Evolutionary conservation across 2,113 vertebrate species (phyloP), one percentile per base, ranked within the genome.

Genomic region (Alces alces): DNA sequence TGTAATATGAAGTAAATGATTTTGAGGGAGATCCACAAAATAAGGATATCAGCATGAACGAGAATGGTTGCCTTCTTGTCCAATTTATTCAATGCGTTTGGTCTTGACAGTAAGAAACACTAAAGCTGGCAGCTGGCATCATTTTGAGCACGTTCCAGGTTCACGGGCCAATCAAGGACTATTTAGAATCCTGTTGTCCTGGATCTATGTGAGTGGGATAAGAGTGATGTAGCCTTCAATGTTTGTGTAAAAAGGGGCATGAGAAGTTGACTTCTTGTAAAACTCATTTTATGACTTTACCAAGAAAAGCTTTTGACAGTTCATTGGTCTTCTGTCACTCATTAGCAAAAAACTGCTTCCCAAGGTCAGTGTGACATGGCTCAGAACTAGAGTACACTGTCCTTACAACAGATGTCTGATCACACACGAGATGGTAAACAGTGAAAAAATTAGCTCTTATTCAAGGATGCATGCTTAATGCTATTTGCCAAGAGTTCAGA

Each of bases 321-420:
- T 83, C 52, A 23, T 86, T 84, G 50, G 84, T 83, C 96, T 94
- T 96, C 50, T 80, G 43, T 50, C 93, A 79, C 43, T 97, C 80
- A 86, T 94, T 95, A 97, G 39, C 80, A 88, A 89, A 93, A 94
- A 91, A 93, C 27, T 70, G 50, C 82, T 96, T 96, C 89, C 86
- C 61, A 78, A 89, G 92, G 86, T 94, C 96, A 96, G 39, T 84
- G 27, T 39, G 78, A 97, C 82, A 73, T 12, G 47, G 66, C 25
- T 92, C 66, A 60, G 4, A 52, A 45, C 54, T 61, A 60, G 33
- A 93, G 5, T 45, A 4, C 12, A 90, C 76, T 92, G 73, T 89
- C 87, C 78, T 55, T 45, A 14, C 9, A 87, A 47, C 43, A 85
- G 61, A 52, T n/a, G 58, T 89, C 54, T 33, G 66, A 9, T 17